Percentiles rank a stretch among this genome's conserved stretches.
phyloP scores from a whole-genome alignment of 2,888 invertebrate species.

The Coenonympha glycerion region DNA sequence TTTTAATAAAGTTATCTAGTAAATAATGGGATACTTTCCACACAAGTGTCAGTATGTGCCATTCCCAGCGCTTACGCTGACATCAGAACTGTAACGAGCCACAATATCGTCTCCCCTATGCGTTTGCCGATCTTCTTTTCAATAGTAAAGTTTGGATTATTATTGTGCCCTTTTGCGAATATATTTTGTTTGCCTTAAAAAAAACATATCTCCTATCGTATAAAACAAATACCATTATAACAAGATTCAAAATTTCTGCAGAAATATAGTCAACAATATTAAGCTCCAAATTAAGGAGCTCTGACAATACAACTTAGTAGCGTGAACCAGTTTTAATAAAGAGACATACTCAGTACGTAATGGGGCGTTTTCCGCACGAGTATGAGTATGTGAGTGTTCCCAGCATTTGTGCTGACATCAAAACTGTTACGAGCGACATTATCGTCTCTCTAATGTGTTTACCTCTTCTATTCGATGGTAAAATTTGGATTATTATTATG shows the following conservation, averaged over 20 bases:
- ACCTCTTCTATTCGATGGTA: slow-evolving; percentile 11
- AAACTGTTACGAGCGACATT: slow-evolving; percentile 11
- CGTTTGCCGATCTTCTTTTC: slow-evolving; percentile 13
- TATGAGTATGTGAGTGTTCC: slow-evolving; percentile 5
- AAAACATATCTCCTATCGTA: no score
- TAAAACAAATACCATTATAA: no score
- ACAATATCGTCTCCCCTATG: slow-evolving; percentile 16
- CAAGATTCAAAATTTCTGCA: no score
- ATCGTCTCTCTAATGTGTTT: slow-evolving; percentile 18
- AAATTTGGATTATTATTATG: slow-evolving; percentile 9
- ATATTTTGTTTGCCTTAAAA: no score
- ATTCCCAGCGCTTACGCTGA: slow-evolving; percentile 16
- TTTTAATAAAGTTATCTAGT: slow-evolving; percentile 16
- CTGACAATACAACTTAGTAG: not conserved
- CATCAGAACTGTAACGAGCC: slow-evolving; percentile 13
- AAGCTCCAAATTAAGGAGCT: slow-evolving; percentile 1
- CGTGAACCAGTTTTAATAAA: slow-evolving; percentile 12
- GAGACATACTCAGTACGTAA: slow-evolving; percentile 12
- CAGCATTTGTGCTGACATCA: slow-evolving; percentile 17
- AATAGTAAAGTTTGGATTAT: slow-evolving; percentile 7
- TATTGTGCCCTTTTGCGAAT: not conserved
- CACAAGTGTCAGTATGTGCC: slow-evolving; percentile 1
- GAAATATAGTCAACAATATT: not conserved
- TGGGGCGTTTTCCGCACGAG: slow-evolving; percentile 3
- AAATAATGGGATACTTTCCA: slow-evolving; percentile 8